Percentiles rank a stretch among this genome's conserved stretches.
phyloP scores from a whole-genome alignment of 2,888 invertebrate species.

The Ferdinandea cuprea region DNA sequence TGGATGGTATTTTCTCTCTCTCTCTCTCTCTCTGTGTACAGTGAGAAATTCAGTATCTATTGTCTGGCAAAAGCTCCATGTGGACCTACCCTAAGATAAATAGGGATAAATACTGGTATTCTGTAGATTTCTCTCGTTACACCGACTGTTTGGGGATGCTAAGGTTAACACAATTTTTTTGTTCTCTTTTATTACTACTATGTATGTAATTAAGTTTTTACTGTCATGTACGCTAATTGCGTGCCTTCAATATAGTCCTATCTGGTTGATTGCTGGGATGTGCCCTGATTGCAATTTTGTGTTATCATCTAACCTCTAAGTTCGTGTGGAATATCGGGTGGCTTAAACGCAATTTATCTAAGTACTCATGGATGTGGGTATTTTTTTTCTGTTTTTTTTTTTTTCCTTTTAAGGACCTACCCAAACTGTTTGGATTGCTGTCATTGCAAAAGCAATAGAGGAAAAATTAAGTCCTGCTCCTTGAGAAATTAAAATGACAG shows the following conservation, averaged over 20 bases:
- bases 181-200: conserved; percentile 4
- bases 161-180: too few species aligned
- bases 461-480: too few species aligned
- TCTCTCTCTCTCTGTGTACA: conserved; percentile 39
- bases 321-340: too few species aligned
- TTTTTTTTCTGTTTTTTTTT: too few species aligned
- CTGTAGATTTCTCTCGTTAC: conserved; percentile 7
- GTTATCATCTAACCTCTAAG: too few species aligned
- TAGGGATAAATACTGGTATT: conserved; percentile 55
- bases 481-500: too few species aligned
- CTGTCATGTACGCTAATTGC: neutral
- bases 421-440: too few species aligned
- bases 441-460: too few species aligned
- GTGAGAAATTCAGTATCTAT: neutral
- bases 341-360: too few species aligned
- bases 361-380: too few species aligned
- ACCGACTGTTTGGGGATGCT: neutral
- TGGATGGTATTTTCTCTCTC: conserved; percentile 28
- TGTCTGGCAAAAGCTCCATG: conserved; percentile 36
- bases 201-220: neutral
- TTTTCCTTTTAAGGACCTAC: too few species aligned
- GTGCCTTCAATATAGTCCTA: neutral
- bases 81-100: conserved; percentile 52
- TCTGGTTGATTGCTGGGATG: neutral
- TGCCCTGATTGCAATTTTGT: too few species aligned